phyloP scores from a whole-genome alignment of 2,888 invertebrate species.

The Dicyrtomina minuta region DNA sequence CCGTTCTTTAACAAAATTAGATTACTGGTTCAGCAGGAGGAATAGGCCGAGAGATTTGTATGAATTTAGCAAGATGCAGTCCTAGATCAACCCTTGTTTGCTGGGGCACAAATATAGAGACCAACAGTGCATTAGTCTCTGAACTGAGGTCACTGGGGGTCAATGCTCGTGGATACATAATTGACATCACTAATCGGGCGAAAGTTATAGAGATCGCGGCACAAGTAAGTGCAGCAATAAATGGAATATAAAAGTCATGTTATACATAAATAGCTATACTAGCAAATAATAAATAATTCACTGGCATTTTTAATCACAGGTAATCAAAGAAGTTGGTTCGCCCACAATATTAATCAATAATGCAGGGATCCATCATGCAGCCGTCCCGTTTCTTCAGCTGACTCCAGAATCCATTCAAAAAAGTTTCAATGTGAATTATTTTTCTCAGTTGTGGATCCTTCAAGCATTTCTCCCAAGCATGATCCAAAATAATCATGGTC shows the following conservation, averaged over 20 bases:
- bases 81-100: slow-evolving; percentile 65
- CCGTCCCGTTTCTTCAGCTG: slow-evolving; percentile 64
- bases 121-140: slow-evolving; percentile 61
- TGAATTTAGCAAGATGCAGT: slow-evolving; percentile 62
- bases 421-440: slow-evolving; percentile 63
- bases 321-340: slow-evolving; percentile 62
- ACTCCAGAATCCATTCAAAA: slow-evolving; percentile 65
- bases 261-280: slow-evolving; percentile 11
- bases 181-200: slow-evolving; percentile 63
- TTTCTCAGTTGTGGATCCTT: slow-evolving; percentile 67
- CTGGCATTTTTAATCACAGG: slow-evolving; percentile 51
- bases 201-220: slow-evolving; percentile 55
- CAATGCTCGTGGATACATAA: slow-evolving; percentile 60
- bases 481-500: slow-evolving; percentile 63
- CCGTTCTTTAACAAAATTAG: slow-evolving; percentile 56
- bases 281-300: not conserved
- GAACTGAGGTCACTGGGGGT: slow-evolving; percentile 60
- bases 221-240: slow-evolving; percentile 36
- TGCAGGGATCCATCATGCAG: slow-evolving; percentile 71
- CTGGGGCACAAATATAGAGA: slow-evolving; percentile 65
- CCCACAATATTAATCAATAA: slow-evolving; percentile 72
- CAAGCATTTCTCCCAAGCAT: slow-evolving; percentile 65
- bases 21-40: slow-evolving; percentile 72
- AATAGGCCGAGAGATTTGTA: slow-evolving; percentile 66
- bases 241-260: slow-evolving; percentile 10